Percentiles rank a stretch among this genome's conserved stretches.
Conservation (phyloP, 2,888 invertebrate genomes). For the Phaedon cochleariae region DNA sequence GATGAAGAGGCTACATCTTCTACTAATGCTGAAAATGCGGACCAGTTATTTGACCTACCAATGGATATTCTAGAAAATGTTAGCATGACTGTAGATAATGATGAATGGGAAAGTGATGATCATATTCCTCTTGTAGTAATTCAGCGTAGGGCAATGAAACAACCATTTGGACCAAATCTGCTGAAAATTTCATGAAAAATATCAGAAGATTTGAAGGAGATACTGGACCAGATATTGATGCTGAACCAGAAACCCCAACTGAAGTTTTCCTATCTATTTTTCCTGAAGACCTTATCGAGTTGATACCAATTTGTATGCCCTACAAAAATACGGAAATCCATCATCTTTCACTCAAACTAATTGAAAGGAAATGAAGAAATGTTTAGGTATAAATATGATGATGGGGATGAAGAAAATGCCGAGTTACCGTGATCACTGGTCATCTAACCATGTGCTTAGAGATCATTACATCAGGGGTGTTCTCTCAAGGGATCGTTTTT, state of each 20-base stretch:
- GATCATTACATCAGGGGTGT: conserved; percentile 6
- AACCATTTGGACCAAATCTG: not conserved
- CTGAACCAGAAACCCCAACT: conserved; percentile 13
- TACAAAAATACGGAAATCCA: conserved; percentile 20
- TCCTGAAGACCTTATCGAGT: conserved; percentile 9
- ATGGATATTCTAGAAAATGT: too few relatives aligned
- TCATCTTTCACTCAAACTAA: conserved; percentile 25
- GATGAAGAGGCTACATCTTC: too few relatives aligned
- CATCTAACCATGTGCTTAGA: conserved; percentile 10
- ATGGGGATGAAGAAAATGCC: conserved; percentile 45
- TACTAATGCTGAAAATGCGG: too few relatives aligned
- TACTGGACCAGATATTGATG: conserved; percentile 3
- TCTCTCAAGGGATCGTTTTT: conserved; percentile 18
- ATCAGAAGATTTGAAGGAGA: conserved; percentile 11
- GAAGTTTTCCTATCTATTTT: conserved; percentile 19
- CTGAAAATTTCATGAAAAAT: not conserved
- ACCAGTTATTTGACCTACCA: too few relatives aligned
- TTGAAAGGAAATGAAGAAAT: conserved; percentile 35
- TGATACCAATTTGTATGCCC: conserved; percentile 21
- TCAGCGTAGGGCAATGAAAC: not conserved
- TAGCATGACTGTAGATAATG: too few relatives aligned
- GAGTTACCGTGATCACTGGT: conserved; percentile 45
- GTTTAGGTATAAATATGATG: conserved; percentile 43
- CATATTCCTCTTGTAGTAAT: not conserved
- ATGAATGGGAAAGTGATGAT: not conserved